These are phyloP conservation scores for Microtus pennsylvanicus DNA, from an alignment of 2,113 vertebrate genomes.

Conservation along the genomic window DNA sequence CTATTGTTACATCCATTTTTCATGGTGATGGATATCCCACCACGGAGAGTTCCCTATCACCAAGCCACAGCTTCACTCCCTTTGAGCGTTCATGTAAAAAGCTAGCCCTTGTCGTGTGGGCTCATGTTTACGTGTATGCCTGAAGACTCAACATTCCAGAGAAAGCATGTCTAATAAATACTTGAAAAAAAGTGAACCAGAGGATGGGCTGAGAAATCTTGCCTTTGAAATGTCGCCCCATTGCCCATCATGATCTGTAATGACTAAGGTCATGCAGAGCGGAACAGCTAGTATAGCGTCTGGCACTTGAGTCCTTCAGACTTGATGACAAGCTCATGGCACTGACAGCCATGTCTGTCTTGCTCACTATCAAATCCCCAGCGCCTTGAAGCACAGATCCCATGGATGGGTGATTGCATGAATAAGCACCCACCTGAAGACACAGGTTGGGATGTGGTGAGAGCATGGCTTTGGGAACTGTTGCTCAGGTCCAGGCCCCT, in stretches of 20 bases:
- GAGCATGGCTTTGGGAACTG: not conserved
- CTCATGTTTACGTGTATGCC: not conserved
- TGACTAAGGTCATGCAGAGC: not conserved
- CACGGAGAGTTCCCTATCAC: not conserved
- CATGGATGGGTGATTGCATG: not conserved
- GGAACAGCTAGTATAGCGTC: not conserved
- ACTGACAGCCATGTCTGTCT: no score
- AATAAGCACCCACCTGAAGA: not conserved
- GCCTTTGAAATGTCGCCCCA: not conserved
- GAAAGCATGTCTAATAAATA: not conserved
- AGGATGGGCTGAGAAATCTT: not conserved
- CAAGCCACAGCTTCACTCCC: not conserved
- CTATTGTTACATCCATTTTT: not conserved
- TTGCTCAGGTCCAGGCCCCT: not conserved
- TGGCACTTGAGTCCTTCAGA: not conserved
- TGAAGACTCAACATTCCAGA: not conserved
- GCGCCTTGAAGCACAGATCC: not conserved
- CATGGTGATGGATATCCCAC: no score
- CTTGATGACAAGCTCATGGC: not conserved
- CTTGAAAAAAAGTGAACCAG: not conserved
- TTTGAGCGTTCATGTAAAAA: not conserved
- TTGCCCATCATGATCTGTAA: not conserved
- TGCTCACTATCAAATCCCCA: not conserved
- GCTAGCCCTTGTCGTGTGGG: not conserved
- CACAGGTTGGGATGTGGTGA: no score